Evolutionary conservation across 2,797 vertebrate species (phyloP), one percentile per base, ranked within the genome.

Genomic region (Spondyliosoma cantharus): DNA sequence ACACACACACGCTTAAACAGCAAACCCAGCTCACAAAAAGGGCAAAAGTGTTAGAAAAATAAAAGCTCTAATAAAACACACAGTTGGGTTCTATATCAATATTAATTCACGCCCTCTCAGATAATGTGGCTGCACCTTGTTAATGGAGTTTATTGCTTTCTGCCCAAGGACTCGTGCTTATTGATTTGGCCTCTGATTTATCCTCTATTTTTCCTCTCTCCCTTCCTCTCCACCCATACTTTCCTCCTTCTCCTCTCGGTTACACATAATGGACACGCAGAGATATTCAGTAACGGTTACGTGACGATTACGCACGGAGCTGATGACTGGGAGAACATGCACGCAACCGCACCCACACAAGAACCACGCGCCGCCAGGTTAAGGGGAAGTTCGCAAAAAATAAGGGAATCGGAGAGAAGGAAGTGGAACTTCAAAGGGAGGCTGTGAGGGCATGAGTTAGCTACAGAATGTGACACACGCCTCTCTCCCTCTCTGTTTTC

Each of bases 71-170:
- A 86, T 88, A 89, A 90, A 88, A 87, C 86, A 85, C 75, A 3
- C 80, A 57, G 22, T 87, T 88, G 69, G 63, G 86, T 89, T 88
- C 78, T 79, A 70, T 88, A 85, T 87, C 85, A 88, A 85, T 86
- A 90, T 88, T 69, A 80, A 81, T 90, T 45, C 65, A 27, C 66
- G 27, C 80, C 67, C 53, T 76, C 76, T 42, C 57, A 80, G 71
- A 91, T 88, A 82, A 88, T 89, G 86, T 88, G 86, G 74, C 84
- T 88, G 86, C 83, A 90, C 87, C 87, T 91, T 86, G 90, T 92
- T 93, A 90, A 92, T 91, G 79, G 86, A 88, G 72, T 92, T 92
- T 92, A 92, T 91, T 91, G 90, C 89, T 90, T 90, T 91, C 82
- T 84, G 86, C 87, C 80, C 85, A 86, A 89, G 87, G 90, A 92